Evolutionary conservation across 2,797 vertebrate species (phyloP).

Genomic region (Microctenopoma lineatum): DNA sequence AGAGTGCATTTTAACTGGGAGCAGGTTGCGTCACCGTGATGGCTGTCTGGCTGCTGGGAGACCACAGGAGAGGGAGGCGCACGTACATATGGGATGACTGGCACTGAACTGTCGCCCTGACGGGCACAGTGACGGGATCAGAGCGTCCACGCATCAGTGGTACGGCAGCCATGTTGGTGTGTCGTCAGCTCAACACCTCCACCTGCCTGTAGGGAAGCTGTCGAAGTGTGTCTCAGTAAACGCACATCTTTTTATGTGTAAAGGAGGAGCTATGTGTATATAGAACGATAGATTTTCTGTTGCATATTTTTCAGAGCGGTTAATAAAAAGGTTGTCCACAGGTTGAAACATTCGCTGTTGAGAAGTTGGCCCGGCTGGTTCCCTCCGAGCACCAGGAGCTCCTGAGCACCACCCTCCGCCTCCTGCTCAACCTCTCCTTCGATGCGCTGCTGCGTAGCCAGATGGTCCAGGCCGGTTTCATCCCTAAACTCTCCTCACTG

Average conservation of each 20-base stretch:
- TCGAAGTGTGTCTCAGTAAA: too few species aligned
- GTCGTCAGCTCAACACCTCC: slow-evolving; percentile 58
- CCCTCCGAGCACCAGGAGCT: slow-evolving; percentile 91
- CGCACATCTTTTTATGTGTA: too few species aligned
- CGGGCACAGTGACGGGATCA: slow-evolving; percentile 8
- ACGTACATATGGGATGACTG: slow-evolving; percentile 7
- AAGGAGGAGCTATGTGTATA: too few species aligned
- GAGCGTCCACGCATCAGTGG: neutral
- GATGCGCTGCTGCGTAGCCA: slow-evolving; percentile 90
- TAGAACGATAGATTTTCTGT: too few species aligned
- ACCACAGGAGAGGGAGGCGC: slow-evolving; percentile 57
- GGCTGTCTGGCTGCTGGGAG: slow-evolving; percentile 48
- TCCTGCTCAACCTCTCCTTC: slow-evolving; percentile 93
- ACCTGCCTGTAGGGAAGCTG: slow-evolving; percentile 53
- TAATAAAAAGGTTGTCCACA: slow-evolving; percentile 48
- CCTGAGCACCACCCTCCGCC: slow-evolving; percentile 87
- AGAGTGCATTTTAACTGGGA: slow-evolving; percentile 71
- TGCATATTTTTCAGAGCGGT: neutral
- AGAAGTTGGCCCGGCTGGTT: slow-evolving; percentile 91
- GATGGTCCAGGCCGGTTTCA: slow-evolving; percentile 92
- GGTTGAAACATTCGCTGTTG: slow-evolving; percentile 89
- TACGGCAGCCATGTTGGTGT: neutral
- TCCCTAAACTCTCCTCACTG: slow-evolving; percentile 89
- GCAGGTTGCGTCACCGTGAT: slow-evolving; percentile 60
- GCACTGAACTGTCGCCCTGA: slow-evolving; percentile 13